Evolutionary conservation across 1,140 invertebrate genomes (phyloP).

Genomic region (Ruditapes philippinarum): DNA sequence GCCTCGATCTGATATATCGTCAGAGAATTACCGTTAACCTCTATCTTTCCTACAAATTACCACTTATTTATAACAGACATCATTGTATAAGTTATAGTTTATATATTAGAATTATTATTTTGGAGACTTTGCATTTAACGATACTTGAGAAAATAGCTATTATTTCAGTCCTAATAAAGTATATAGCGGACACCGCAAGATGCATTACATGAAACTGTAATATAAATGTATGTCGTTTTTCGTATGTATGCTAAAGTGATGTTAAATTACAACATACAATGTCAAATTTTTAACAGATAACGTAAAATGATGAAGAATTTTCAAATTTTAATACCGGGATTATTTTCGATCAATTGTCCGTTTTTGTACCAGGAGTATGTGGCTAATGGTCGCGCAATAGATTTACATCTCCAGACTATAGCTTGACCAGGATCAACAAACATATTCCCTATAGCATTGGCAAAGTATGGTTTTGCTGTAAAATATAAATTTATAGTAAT

Average conservation of each 20-base stretch:
- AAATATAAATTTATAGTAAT: slow-evolving; percentile 73
- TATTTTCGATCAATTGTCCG: slow-evolving; percentile 85
- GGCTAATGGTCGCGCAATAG: slow-evolving; percentile 96
- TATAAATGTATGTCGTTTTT: too few species aligned
- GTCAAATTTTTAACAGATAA: too few species aligned
- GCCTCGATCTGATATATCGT: slow-evolving; percentile 80
- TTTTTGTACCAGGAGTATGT: slow-evolving; percentile 96
- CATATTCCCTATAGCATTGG: slow-evolving; percentile 94
- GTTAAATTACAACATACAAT: too few species aligned
- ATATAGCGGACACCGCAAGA: too few species aligned
- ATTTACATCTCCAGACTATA: slow-evolving; percentile 97
- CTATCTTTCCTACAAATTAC: slow-evolving; percentile 41
- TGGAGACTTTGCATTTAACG: neutral
- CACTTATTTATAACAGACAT: too few species aligned
- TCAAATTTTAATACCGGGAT: slow-evolving; percentile 59
- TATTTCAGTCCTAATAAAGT: too few species aligned
- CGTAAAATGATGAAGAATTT: too few species aligned
- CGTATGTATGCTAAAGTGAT: too few species aligned
- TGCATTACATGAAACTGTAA: too few species aligned
- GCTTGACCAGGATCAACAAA: slow-evolving; percentile 94
- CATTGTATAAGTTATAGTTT: too few species aligned
- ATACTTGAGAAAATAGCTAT: too few species aligned
- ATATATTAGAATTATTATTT: neutral
- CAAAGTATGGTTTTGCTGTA: slow-evolving; percentile 95
- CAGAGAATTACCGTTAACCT: slow-evolving; percentile 30